These are phyloP conservation scores for Magallana ariakensis DNA, from an alignment of 1,140 invertebrate genomes.

Conservation along the genomic window DNA sequence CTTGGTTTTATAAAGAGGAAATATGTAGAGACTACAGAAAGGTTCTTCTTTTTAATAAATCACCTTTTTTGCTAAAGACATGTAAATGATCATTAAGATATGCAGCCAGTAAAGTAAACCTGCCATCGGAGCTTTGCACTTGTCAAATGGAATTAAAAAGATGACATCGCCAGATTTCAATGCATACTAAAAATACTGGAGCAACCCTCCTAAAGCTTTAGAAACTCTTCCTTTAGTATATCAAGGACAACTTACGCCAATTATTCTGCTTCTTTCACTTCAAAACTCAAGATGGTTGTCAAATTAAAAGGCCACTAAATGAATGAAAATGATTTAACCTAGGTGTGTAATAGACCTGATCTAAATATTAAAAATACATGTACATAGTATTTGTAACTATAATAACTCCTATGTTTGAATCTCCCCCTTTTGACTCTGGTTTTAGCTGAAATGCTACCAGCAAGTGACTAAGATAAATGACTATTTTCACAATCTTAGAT, in stretches of 20 bases:
- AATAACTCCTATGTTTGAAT: too few relatives aligned
- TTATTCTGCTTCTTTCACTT: too few relatives aligned
- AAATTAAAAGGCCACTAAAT: neutral
- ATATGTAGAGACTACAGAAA: neutral
- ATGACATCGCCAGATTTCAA: slow-evolving; percentile 7
- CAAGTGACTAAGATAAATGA: slow-evolving; percentile 10
- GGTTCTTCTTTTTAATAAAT: neutral
- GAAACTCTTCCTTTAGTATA: neutral
- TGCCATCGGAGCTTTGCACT: neutral
- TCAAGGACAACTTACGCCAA: neutral
- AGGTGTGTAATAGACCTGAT: too few relatives aligned
- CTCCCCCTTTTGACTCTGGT: too few relatives aligned
- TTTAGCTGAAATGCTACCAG: neutral
- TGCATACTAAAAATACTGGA: neutral
- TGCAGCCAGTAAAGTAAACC: neutral
- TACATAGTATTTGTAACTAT: too few relatives aligned
- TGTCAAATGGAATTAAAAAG: slow-evolving; percentile 8
- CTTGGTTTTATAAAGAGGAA: neutral
- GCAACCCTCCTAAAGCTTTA: neutral
- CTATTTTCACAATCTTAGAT: slow-evolving; percentile 5
- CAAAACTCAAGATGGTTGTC: too few relatives aligned
- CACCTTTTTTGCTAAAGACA: slow-evolving; percentile 5
- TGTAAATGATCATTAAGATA: slow-evolving; percentile 35
- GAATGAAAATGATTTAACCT: neutral
- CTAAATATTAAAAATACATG: too few relatives aligned